These are phyloP conservation scores for Cheirogaleus medius DNA, from an alignment of 2,113 vertebrate species.

Conservation along the genomic window DNA sequence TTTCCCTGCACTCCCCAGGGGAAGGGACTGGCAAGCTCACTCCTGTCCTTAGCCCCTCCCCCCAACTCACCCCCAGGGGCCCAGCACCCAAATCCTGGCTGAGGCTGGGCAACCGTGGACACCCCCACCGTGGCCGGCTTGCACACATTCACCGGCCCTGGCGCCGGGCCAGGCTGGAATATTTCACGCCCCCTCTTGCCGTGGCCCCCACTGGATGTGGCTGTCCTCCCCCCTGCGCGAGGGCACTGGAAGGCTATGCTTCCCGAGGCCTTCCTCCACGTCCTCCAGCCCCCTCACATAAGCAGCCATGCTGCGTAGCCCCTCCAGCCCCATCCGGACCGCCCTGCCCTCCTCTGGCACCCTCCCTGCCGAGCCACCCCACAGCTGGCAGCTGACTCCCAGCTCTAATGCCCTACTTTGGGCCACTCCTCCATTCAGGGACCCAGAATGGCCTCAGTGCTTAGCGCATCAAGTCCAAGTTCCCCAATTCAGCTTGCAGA, in stretches of 20 bases:
- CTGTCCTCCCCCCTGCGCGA: neutral
- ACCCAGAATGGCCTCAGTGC: slow-evolving; percentile 16
- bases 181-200: neutral
- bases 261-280: neutral
- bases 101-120: neutral
- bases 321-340: neutral
- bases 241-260: neutral
- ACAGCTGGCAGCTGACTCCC: neutral
- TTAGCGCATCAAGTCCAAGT: slow-evolving; percentile 40
- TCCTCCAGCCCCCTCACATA: neutral
- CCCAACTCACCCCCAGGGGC: neutral
- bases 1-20: neutral
- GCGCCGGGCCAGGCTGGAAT: neutral
- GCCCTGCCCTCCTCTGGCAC: neutral
- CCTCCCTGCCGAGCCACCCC: neutral
- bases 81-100: neutral
- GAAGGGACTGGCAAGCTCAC: slow-evolving; percentile 31
- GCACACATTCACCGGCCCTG: neutral
- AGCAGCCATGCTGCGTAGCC: neutral
- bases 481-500: neutral
- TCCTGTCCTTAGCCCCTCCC: slow-evolving; percentile 31
- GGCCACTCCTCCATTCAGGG: slow-evolving; percentile 43
- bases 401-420: neutral
- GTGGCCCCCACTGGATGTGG: neutral
- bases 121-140: neutral